Conservation (phyloP, 1,140 invertebrate species). For the Aphaenogaster rudis region DNA sequence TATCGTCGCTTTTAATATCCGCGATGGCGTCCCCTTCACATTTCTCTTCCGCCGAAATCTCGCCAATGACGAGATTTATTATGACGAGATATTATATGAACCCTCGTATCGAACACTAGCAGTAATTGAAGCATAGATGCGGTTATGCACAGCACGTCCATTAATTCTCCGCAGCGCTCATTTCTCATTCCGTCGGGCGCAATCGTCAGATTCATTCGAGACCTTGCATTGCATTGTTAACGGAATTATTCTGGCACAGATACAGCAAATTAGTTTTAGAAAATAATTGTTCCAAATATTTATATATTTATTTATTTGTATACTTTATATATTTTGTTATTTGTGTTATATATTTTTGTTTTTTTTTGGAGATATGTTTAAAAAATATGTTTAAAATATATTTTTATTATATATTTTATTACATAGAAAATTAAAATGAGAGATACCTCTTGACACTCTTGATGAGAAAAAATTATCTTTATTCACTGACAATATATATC, state of each 20-base stretch:
- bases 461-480: not conserved
- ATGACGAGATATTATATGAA: not conserved
- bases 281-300: slow-evolving; percentile 21
- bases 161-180: slow-evolving; percentile 45
- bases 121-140: slow-evolving; percentile 42
- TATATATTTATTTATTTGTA: slow-evolving; percentile 5
- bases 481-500: not conserved
- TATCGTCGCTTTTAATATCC: not conserved
- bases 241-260: slow-evolving; percentile 16
- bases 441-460: not conserved
- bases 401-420: not conserved
- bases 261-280: not conserved
- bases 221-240: not conserved
- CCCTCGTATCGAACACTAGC: slow-evolving; percentile 24
- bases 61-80: not conserved
- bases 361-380: not conserved
- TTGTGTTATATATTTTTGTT: not conserved
- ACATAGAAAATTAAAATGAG: not conserved
- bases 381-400: not conserved
- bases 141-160: slow-evolving; percentile 31
- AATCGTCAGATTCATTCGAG: slow-evolving; percentile 23
- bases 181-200: slow-evolving; percentile 46
- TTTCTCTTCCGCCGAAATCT: not conserved
- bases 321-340: not conserved
- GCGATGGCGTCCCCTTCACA: not conserved